Conservation (phyloP, 2,797 vertebrate genomes). For the Silurus aristotelis region DNA sequence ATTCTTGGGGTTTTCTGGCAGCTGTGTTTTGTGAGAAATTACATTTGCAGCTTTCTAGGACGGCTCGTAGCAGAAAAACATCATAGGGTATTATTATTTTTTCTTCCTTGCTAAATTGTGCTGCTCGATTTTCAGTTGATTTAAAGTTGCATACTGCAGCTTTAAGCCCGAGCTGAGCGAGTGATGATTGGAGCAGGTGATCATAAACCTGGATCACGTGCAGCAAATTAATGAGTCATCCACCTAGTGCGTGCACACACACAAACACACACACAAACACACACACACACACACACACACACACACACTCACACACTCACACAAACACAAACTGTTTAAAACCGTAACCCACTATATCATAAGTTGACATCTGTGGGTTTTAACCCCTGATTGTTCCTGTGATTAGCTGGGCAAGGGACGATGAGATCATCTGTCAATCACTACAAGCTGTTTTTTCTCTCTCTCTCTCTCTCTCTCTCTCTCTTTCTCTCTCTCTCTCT, state of each 20-base stretch:
- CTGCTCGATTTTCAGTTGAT: neutral
- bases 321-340: slow-evolving; percentile 48
- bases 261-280: neutral
- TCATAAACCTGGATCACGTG: slow-evolving; percentile 60
- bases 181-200: slow-evolving; percentile 45
- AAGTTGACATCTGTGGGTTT: slow-evolving; percentile 47
- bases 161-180: neutral
- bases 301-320: neutral
- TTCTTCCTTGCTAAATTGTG: neutral
- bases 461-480: too few species aligned
- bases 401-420: slow-evolving; percentile 36
- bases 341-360: slow-evolving; percentile 51
- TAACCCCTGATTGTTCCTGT: slow-evolving; percentile 37
- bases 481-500: too few species aligned
- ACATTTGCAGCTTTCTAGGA: neutral
- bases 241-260: too few species aligned
- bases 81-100: neutral
- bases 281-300: neutral
- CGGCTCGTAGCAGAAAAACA: neutral
- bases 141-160: neutral
- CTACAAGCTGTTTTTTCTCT: slow-evolving; percentile 26
- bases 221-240: slow-evolving; percentile 67
- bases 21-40: neutral
- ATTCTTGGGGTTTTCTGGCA: neutral
- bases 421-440: slow-evolving; percentile 72